A percentile compares a stretch with the other conserved stretches of the same genome.
Conservation (phyloP, 2,888 invertebrate genomes). For the Heliconius ismenius region DNA sequence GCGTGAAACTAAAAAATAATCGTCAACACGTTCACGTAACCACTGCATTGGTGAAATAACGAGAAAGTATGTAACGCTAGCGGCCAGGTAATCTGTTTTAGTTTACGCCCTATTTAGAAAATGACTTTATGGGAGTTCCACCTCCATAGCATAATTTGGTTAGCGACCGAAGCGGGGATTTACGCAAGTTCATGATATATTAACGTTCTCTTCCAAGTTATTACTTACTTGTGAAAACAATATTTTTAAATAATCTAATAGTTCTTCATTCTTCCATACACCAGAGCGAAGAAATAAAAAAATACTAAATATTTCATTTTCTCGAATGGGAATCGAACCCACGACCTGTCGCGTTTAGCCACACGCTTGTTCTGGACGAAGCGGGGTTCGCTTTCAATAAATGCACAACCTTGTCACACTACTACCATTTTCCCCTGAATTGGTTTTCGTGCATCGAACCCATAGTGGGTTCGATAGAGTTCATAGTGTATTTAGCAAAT, state of each 20-base stretch:
- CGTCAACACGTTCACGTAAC: background rate
- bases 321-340: too few species aligned
- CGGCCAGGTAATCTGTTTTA: background rate
- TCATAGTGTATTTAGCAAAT: too few species aligned
- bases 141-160: background rate
- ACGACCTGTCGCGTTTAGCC: background rate
- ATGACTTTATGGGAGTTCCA: background rate
- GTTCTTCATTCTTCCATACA: too few species aligned
- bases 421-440: background rate
- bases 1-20: background rate
- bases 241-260: background rate
- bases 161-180: slow-evolving; percentile 1
- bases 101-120: slow-evolving; percentile 14
- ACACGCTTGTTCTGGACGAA: background rate
- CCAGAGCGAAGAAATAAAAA: background rate
- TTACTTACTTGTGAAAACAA: background rate
- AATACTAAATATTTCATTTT: background rate
- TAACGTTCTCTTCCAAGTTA: background rate
- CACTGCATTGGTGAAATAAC: background rate
- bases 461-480: too few species aligned
- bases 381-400: background rate
- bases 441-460: background rate
- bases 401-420: background rate
- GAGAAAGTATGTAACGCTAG: background rate
- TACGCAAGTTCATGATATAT: slow-evolving; percentile 1